Percentiles rank a stretch among this genome's conserved stretches.
Conservation (phyloP, 2,888 invertebrate genomes). For the Lagria hirta region DNA sequence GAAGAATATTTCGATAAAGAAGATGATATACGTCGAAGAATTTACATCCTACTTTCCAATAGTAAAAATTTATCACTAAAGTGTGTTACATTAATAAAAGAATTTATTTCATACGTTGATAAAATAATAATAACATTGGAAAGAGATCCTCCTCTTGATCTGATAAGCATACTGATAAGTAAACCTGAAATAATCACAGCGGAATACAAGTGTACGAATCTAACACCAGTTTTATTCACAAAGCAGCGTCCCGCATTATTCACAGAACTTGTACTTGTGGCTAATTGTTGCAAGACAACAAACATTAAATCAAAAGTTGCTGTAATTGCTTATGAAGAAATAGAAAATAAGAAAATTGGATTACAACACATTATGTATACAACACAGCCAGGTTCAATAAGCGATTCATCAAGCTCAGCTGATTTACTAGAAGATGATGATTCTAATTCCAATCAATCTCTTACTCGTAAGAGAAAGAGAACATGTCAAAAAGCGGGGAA, state of each 20-base stretch:
- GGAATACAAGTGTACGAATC: slow-evolving; percentile 17
- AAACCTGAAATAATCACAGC: slow-evolving; percentile 18
- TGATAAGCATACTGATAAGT: slow-evolving; percentile 17
- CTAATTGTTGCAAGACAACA: slow-evolving; percentile 14
- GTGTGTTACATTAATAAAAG: slow-evolving; percentile 15
- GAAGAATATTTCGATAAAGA: slow-evolving; percentile 10
- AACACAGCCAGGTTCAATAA: slow-evolving; percentile 17
- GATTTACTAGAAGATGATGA: slow-evolving; percentile 14
- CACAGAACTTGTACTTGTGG: slow-evolving; percentile 14
- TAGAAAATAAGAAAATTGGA: slow-evolving; percentile 14
- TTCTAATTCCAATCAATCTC: slow-evolving; percentile 13
- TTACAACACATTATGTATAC: slow-evolving; percentile 17
- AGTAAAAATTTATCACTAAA: slow-evolving; percentile 16
- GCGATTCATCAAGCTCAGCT: slow-evolving; percentile 17
- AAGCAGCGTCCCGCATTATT: slow-evolving; percentile 13
- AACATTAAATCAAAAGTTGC: slow-evolving; percentile 16
- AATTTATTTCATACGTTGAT: slow-evolving; percentile 16
- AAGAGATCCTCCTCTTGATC: slow-evolving; percentile 12
- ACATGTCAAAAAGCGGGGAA: slow-evolving; percentile 17
- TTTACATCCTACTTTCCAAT: slow-evolving; percentile 15
- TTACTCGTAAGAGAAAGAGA: slow-evolving; percentile 18
- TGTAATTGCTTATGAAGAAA: slow-evolving; percentile 17
- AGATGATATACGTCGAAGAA: slow-evolving; percentile 9
- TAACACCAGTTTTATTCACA: slow-evolving; percentile 18
- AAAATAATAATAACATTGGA: slow-evolving; percentile 19